A percentile compares a stretch with the other conserved stretches of the same genome.
Conservation (phyloP, 2,797 vertebrate genomes). For the Phrynocephalus vlangalii region DNA sequence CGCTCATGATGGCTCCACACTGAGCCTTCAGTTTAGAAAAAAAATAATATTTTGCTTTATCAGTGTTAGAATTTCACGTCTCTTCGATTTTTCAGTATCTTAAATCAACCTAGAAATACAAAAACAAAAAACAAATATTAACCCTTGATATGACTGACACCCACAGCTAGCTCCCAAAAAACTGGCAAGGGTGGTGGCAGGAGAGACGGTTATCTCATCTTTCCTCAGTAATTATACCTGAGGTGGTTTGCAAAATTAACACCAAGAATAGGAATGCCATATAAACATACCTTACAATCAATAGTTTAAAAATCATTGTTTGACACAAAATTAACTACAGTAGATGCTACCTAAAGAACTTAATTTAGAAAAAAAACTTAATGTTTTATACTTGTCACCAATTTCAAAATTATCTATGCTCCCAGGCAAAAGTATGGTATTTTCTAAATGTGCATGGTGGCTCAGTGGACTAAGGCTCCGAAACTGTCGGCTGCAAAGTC, state of each 20-base stretch:
- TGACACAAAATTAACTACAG: not conserved
- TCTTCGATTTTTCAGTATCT: constrained; percentile 86
- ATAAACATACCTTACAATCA: not conserved
- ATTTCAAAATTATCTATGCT: constrained; percentile 48
- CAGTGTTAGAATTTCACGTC: constrained; percentile 82
- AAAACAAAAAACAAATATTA: constrained; percentile 81
- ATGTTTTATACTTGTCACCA: constrained; percentile 56
- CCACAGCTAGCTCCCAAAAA: not conserved
- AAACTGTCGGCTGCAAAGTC: too few species aligned
- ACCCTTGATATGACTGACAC: constrained; percentile 48
- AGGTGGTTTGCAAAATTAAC: not conserved
- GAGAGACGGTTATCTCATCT: not conserved
- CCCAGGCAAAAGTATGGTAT: too few species aligned
- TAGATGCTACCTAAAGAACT: not conserved
- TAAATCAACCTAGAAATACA: constrained; percentile 96
- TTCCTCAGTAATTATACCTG: not conserved
- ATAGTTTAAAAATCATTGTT: not conserved
- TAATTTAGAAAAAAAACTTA: constrained; percentile 17
- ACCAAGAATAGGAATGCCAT: not conserved
- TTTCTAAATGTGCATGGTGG: not conserved
- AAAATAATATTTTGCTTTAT: constrained; percentile 78
- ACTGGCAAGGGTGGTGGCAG: too few species aligned
- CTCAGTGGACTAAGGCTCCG: too few species aligned
- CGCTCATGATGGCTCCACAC: constrained; percentile 97
- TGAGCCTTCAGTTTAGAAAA: constrained; percentile 84